These are phyloP conservation scores for Eremobia ochroleuca DNA, from an alignment of 2,888 invertebrate species.

Conservation along the genomic window DNA sequence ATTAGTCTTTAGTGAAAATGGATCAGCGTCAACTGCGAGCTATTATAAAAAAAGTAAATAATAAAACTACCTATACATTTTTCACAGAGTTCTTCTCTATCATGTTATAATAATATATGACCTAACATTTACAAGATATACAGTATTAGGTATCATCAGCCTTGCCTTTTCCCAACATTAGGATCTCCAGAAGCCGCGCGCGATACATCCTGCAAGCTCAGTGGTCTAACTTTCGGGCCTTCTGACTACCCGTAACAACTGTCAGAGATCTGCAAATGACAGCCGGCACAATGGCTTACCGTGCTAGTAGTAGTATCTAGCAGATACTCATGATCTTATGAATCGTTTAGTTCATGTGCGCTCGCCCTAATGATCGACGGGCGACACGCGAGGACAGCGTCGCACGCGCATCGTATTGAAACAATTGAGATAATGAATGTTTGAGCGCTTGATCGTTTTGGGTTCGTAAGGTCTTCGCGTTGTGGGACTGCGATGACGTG, in stretches of 20 bases:
- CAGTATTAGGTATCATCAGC: neutral
- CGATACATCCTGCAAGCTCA: neutral
- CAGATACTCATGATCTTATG: slow-evolving; percentile 3
- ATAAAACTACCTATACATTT: neutral
- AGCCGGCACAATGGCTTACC: neutral
- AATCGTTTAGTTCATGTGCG: slow-evolving; percentile 26
- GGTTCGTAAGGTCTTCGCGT: slow-evolving; percentile 63
- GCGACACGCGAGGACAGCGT: slow-evolving; percentile 69
- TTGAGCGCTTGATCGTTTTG: slow-evolving; percentile 65
- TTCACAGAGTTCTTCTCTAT: neutral
- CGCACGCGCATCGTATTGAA: slow-evolving; percentile 69
- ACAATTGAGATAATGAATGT: slow-evolving; percentile 72
- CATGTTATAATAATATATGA: neutral
- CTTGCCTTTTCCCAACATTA: too few relatives aligned
- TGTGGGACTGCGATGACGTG: slow-evolving; percentile 53
- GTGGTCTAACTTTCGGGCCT: neutral
- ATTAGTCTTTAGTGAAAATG: too few relatives aligned
- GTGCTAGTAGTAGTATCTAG: neutral
- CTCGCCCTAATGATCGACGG: slow-evolving; percentile 49
- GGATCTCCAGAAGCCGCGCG: too few relatives aligned
- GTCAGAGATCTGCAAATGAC: neutral
- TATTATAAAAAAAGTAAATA: neutral
- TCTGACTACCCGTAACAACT: neutral
- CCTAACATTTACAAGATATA: neutral
- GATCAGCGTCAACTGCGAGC: too few relatives aligned